Evolutionary conservation across 2,113 vertebrate genomes (phyloP).

Genomic region (Theropithecus gelada): DNA sequence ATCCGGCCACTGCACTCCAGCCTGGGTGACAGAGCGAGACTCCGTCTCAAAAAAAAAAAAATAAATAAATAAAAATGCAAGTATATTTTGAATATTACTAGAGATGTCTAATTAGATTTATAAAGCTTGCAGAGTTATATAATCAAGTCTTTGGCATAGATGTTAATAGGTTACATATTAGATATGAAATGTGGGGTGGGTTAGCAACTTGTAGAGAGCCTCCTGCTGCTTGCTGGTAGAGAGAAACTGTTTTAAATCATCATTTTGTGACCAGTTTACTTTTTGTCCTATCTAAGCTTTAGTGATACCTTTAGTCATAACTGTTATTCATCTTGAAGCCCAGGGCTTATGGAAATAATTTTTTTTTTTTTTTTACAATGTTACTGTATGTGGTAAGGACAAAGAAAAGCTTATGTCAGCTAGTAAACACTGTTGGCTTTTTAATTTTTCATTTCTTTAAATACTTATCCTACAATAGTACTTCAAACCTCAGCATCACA

Average conservation of each 20-base stretch:
- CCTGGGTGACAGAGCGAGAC: too few relatives aligned
- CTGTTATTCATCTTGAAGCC: constrained; percentile 4
- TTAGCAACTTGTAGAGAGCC: not conserved
- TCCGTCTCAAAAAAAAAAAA: too few relatives aligned
- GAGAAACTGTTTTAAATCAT: constrained; percentile 28
- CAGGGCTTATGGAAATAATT: not conserved
- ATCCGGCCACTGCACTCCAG: too few relatives aligned
- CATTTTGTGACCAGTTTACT: constrained; percentile 22
- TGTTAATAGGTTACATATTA: constrained; percentile 1
- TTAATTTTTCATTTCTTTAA: constrained; percentile 10
- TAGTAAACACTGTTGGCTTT: not conserved
- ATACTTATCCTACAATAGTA: not conserved
- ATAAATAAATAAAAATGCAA: not conserved
- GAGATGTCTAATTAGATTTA: not conserved
- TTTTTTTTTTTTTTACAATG: not conserved
- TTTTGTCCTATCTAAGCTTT: not conserved
- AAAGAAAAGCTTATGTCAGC: not conserved
- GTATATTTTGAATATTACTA: constrained; percentile 47
- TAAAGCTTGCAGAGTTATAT: not conserved
- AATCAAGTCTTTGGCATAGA: not conserved
- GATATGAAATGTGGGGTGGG: not conserved
- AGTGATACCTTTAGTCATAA: constrained; percentile 19
- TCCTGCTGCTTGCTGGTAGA: not conserved
- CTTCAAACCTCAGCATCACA: too few relatives aligned
- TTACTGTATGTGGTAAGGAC: not conserved